A percentile compares a stretch with the other conserved stretches of the same genome.
Evolutionary conservation across 2,113 vertebrate genomes (phyloP).

Genomic region (Erpornis zantholeuca): DNA sequence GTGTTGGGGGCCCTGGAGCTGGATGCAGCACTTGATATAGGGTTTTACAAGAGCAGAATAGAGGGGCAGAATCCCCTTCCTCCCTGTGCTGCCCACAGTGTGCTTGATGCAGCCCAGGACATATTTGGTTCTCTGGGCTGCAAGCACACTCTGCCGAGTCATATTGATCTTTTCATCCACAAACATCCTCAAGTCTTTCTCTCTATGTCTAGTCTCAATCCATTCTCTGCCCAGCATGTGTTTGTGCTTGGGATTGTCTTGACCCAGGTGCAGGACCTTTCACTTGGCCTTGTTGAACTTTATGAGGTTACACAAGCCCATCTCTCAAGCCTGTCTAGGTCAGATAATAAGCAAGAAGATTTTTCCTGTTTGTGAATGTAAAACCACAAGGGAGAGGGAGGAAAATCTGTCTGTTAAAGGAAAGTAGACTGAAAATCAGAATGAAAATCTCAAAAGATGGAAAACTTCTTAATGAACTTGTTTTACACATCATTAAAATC

Average conservation of each 20-base stretch:
- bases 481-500: neutral
- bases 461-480: neutral
- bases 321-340: neutral
- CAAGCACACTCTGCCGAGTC: fast-evolving
- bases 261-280: neutral
- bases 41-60: neutral
- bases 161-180: neutral
- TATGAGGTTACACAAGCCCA: neutral
- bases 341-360: neutral
- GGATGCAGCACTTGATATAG: too few relatives aligned
- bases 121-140: neutral
- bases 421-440: neutral
- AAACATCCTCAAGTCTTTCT: neutral
- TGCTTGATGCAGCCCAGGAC: neutral
- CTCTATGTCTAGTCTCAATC: neutral
- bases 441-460: neutral
- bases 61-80: neutral
- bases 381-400: neutral
- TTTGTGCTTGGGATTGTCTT: neutral
- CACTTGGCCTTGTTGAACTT: neutral
- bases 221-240: neutral
- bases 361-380: neutral
- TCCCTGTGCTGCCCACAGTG: neutral
- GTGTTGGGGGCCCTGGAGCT: neutral
- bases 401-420: neutral